Base-by-base conservation (phyloP, 2,888 invertebrate species). In the Latrodectus hesperus region DNA sequence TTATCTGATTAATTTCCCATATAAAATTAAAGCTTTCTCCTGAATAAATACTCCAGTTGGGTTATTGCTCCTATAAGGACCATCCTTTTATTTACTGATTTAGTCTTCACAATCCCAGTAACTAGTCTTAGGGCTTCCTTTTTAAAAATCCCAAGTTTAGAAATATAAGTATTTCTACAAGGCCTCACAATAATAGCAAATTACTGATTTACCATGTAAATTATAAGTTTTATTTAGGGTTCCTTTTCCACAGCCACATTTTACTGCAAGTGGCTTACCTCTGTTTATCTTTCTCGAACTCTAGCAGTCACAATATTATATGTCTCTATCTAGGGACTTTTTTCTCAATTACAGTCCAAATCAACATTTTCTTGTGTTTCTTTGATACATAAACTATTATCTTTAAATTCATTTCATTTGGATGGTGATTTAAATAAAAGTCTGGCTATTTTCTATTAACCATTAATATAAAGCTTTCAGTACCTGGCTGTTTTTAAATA, bases 91-190 rank as follows among this genome's bases (percentile, higher is more conserved):
- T 67, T 49, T 67, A 77, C 51, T 67, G 67, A 26, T 67, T 65
- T 22, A 17, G 67, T 67, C 16, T 77, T 68, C 14, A 77, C 22
- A 16, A 6, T 3, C 68, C 9, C 53, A 52, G 12, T 67, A 14
- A 77, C 11, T 14, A 67, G 77, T 14, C 77, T 77, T 52, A 77
- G 16, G 68, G 77, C 51, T 67, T 77, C 52, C 67, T 77, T 77
- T 77, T 67, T 49, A 68, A 68, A 67, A 12, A 68, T 11, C 10
- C 67, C 52, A 52, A 51, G 67, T 68, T 77, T 77, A 10, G 52
- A 67, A 77, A 67, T 67, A 22, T 67, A 51, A 38, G 38, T 4
- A 51, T 67, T 67, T 1, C 68, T 77, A 16, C 67, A 53, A 10
- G 38, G 67, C 10, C 51, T 77, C 67, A 68, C 77, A 77, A 49